Percentiles rank a stretch among this genome's conserved stretches.
Evolutionary conservation across 2,888 invertebrate genomes (phyloP).

Genomic region (Nephrotoma flavescens): DNA sequence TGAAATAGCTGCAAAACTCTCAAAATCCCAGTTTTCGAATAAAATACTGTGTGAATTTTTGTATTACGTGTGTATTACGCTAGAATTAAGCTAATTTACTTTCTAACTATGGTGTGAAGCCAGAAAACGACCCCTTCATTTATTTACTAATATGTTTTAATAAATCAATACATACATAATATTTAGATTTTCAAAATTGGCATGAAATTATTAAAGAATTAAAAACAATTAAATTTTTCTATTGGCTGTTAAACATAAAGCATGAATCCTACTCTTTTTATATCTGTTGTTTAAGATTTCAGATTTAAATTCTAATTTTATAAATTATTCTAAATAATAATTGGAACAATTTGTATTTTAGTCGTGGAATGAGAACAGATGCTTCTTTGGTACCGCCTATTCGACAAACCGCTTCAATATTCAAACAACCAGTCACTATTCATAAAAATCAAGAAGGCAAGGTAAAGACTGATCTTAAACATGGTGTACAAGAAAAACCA

Average conservation of each 20-base stretch:
- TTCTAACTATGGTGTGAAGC: no score
- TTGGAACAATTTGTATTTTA: constrained; percentile 25
- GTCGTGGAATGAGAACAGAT: constrained; percentile 69
- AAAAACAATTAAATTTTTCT: background rate
- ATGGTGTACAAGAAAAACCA: constrained; percentile 83
- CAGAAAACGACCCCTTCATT: no score
- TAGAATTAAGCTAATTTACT: no score
- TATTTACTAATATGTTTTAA: background rate
- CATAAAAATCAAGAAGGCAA: constrained; percentile 83
- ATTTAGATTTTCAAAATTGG: background rate
- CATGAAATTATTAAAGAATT: background rate
- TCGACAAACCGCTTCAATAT: constrained; percentile 94
- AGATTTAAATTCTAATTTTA: background rate
- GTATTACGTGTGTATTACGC: no score
- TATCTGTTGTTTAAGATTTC: background rate
- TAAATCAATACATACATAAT: background rate
- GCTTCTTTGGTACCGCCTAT: constrained; percentile 87
- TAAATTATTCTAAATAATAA: background rate
- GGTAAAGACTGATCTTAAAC: constrained; percentile 80
- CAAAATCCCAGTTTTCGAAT: no score
- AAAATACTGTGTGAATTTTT: no score
- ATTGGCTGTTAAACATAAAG: background rate
- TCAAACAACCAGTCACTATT: constrained; percentile 96
- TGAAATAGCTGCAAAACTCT: no score
- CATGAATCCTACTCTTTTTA: background rate